Conservation (phyloP, 2,797 vertebrate genomes). For the Trichosurus vulpecula region DNA sequence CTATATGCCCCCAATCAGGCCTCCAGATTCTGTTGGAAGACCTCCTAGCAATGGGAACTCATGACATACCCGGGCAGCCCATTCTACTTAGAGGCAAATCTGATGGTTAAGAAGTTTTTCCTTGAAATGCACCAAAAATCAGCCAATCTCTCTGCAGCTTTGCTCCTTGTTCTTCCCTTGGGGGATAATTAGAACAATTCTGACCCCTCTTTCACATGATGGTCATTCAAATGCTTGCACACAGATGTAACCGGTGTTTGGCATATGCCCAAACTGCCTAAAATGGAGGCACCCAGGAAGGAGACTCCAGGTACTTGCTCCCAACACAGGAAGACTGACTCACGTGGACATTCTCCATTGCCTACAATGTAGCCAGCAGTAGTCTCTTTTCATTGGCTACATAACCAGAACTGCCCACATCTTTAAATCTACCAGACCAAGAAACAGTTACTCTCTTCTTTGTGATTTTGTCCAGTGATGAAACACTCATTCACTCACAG, state of each 20-base stretch:
- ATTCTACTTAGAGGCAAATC: too few relatives aligned
- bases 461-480: not conserved
- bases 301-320: not conserved
- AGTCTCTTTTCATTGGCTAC: not conserved
- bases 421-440: not conserved
- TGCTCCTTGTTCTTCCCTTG: not conserved
- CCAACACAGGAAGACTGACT: not conserved
- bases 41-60: too few relatives aligned
- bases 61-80: too few relatives aligned
- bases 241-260: too few relatives aligned
- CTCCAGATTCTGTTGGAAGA: too few relatives aligned
- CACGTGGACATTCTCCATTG: not conserved
- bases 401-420: not conserved
- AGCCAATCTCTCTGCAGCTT: too few relatives aligned
- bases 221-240: not conserved
- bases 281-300: not conserved
- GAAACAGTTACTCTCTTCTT: not conserved
- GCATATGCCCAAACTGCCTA: not conserved
- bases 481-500: not conserved
- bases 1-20: too few relatives aligned
- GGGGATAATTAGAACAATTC: not conserved
- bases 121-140: too few relatives aligned
- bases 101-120: too few relatives aligned
- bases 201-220: not conserved
- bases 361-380: not conserved